phyloP scores from a whole-genome alignment of 2,113 vertebrate genomes.

The Ceyx cyanopectus region DNA sequence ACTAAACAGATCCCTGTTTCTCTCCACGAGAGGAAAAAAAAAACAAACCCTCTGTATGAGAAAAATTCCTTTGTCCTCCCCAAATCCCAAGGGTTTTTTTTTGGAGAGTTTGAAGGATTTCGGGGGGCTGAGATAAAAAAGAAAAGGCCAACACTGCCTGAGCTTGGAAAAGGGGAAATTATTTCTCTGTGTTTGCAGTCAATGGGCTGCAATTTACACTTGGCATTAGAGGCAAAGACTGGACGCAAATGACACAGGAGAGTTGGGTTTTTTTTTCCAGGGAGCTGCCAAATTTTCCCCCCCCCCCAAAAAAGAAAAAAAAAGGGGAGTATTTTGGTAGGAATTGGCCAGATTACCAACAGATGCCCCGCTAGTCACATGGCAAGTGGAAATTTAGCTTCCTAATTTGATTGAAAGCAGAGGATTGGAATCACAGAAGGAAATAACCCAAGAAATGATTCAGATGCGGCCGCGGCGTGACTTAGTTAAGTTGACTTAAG shows the following conservation, averaged over 20 bases:
- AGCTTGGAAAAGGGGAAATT: not conserved
- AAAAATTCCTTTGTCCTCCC: not conserved
- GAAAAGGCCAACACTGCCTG: not conserved
- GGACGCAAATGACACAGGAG: not conserved
- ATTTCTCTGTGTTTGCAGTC: not conserved
- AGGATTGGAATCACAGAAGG: not conserved
- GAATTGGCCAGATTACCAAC: not conserved
- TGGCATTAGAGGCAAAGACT: not conserved
- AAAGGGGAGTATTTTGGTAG: not conserved
- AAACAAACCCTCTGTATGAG: no score
- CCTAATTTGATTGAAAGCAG: not conserved
- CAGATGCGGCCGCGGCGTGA: not conserved
- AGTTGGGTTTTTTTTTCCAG: not conserved
- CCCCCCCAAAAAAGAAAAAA: no score
- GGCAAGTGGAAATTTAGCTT: not conserved
- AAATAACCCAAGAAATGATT: not conserved
- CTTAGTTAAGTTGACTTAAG: not conserved
- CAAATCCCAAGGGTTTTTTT: not conserved
- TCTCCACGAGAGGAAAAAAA: not conserved
- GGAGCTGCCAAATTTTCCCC: not conserved
- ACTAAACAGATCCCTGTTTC: not conserved
- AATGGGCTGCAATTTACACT: not conserved
- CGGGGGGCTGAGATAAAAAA: not conserved
- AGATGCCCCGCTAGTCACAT: not conserved
- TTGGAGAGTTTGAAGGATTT: not conserved